Percentiles rank a stretch among this genome's conserved stretches.
Evolutionary conservation across 2,888 invertebrate species (phyloP).

Genomic region (Calliscelio sp.): DNA sequence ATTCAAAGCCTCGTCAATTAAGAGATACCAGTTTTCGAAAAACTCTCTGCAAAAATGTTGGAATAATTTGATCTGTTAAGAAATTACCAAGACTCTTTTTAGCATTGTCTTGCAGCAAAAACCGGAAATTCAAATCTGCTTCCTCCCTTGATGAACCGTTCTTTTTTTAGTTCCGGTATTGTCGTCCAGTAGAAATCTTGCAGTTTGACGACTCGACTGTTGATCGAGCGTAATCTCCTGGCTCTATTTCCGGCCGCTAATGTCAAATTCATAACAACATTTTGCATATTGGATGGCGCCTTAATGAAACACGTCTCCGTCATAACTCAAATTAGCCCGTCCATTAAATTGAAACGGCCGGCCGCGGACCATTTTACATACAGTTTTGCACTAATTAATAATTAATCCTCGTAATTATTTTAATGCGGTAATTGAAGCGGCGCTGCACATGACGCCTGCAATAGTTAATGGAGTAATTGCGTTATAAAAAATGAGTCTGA

Average conservation of each 20-base stretch:
- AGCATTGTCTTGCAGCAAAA: no score
- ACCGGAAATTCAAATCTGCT: no score
- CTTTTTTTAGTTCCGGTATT: no score
- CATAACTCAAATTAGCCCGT: conserved; percentile 36
- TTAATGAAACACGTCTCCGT: conserved; percentile 41
- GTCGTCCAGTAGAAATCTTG: no score
- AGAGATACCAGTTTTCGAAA: no score
- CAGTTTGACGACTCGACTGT: no score
- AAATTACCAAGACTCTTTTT: no score
- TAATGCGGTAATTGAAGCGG: conserved; percentile 32
- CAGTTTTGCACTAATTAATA: conserved; percentile 31
- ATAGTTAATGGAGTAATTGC: conserved; percentile 26
- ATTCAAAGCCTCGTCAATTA: no score
- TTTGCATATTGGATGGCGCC: conserved; percentile 21
- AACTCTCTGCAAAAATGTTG: no score
- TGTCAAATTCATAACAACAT: conserved; percentile 33
- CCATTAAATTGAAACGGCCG: conserved; percentile 46
- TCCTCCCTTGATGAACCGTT: no score
- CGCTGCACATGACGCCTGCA: neutral
- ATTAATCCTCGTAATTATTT: conserved; percentile 40
- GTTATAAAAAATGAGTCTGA: neutral
- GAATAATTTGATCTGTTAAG: no score
- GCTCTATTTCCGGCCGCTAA: conserved; percentile 1
- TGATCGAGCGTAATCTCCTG: neutral
- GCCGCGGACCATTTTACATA: neutral